Conservation (phyloP, 2,797 vertebrate genomes). For the Tapera naevia region DNA sequence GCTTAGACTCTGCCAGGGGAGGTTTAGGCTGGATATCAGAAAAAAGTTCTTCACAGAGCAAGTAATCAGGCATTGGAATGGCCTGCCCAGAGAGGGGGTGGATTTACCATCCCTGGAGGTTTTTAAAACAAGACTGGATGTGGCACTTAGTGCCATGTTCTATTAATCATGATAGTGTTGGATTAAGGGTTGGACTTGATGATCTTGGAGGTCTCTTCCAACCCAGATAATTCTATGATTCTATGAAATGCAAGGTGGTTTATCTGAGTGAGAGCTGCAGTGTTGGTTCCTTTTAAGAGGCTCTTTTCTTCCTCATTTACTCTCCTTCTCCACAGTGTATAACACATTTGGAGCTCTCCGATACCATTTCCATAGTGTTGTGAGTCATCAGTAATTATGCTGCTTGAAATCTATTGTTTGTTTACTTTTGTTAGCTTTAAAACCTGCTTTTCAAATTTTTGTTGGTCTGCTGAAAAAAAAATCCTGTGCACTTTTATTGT, state of each 20-base stretch:
- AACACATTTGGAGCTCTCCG: background rate
- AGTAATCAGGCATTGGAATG: too few species aligned
- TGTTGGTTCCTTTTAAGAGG: background rate
- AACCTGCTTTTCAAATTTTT: background rate
- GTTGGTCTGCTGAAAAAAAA: background rate
- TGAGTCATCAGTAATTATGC: background rate
- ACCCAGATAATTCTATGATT: too few species aligned
- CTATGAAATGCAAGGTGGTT: background rate
- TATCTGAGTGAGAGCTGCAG: background rate
- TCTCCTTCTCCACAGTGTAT: background rate
- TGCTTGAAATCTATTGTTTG: background rate
- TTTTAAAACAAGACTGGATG: too few species aligned
- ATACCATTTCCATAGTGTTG: background rate
- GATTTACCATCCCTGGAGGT: too few species aligned
- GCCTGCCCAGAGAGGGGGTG: too few species aligned
- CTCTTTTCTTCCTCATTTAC: background rate
- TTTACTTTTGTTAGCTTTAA: slow-evolving; percentile 36
- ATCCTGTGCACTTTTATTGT: background rate
- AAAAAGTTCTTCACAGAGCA: too few species aligned
- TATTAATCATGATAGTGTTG: too few species aligned
- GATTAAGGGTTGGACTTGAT: too few species aligned
- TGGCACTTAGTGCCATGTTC: too few species aligned
- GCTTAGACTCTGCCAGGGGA: too few species aligned
- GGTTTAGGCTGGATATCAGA: too few species aligned
- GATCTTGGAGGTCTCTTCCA: too few species aligned